These are phyloP conservation scores for Laticauda colubrina DNA, from an alignment of 2,113 vertebrate genomes.

Conservation along the genomic window DNA sequence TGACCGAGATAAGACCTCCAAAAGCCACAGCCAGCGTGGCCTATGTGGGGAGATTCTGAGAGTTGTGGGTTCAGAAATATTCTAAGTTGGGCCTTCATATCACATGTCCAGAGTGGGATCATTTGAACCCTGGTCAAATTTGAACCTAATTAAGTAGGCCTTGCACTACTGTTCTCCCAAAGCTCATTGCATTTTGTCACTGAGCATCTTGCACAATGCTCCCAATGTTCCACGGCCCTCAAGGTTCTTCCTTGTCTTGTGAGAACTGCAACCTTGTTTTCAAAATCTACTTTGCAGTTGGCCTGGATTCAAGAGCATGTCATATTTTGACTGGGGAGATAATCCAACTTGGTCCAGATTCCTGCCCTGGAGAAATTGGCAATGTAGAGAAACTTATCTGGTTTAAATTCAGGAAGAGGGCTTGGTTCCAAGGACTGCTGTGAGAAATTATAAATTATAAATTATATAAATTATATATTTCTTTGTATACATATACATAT, in stretches of 20 bases:
- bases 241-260: not conserved
- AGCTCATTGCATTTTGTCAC: not conserved
- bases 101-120: not conserved
- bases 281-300: slow-evolving; percentile 10
- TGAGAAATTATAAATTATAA: not conserved
- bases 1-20: not conserved
- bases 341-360: slow-evolving; percentile 8
- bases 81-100: not conserved
- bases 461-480: too few relatives aligned
- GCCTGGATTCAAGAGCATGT: not conserved
- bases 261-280: not conserved
- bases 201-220: not conserved
- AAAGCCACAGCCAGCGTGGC: not conserved
- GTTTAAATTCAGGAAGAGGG: slow-evolving; percentile 11
- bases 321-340: slow-evolving; percentile 20
- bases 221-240: not conserved
- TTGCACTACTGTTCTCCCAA: not conserved
- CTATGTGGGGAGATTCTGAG: not conserved
- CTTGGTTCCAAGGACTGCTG: not conserved
- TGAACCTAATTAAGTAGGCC: not conserved
- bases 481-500: too few relatives aligned
- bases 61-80: not conserved
- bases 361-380: slow-evolving; percentile 18
- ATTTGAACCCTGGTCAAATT: not conserved
- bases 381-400: not conserved